Base-by-base conservation (phyloP, 2,113 vertebrate species). In the Parotia lawesii region DNA sequence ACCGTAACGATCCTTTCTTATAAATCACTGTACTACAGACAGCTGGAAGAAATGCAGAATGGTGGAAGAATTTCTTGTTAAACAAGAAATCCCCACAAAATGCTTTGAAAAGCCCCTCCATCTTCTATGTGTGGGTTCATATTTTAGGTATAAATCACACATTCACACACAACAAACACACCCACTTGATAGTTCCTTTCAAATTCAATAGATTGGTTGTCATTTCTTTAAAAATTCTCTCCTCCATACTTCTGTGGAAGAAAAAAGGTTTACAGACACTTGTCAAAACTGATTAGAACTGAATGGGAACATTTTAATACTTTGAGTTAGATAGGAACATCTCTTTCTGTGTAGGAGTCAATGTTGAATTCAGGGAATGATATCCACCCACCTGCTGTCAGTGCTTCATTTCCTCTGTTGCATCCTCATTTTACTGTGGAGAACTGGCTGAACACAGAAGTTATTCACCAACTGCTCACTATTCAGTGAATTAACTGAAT, bases 51-150 rank as follows among this genome's bases (percentile, higher is more conserved):
- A 96, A n/a, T 64, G 61, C 78, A 93, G 89, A 94, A 65, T 31
- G 50, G 72, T 75, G 95, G 97, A 96, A 92, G 5, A 94, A 96
- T 93, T 96, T 91, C 91, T 85, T 95, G 84, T 57, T 93, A 74
- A 78, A 57, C 24, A 24, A 73, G 45, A 42, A 77, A 57, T 56
- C 40, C 10, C 40, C 71, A 61, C 24, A 38, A 89, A 40, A 14
- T 47, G 25, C 50, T 88, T 74, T 48, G 44, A 35, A 44, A 89
- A 92, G 84, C 76, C 56, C 33, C 15, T 58, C 40, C 19, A 22
- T 90, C 69, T 95, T 92, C 28, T 47, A 33, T 17, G 27, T 31
- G 28, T 54, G 90, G 33, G 58, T 85, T 95, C 38, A 29, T 89
- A 82, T 65, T 87, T 82, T 42, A 82, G 56, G 31, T 75, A 48